Conservation (phyloP, 2,113 vertebrate genomes). For the Notiomystis cincta region DNA sequence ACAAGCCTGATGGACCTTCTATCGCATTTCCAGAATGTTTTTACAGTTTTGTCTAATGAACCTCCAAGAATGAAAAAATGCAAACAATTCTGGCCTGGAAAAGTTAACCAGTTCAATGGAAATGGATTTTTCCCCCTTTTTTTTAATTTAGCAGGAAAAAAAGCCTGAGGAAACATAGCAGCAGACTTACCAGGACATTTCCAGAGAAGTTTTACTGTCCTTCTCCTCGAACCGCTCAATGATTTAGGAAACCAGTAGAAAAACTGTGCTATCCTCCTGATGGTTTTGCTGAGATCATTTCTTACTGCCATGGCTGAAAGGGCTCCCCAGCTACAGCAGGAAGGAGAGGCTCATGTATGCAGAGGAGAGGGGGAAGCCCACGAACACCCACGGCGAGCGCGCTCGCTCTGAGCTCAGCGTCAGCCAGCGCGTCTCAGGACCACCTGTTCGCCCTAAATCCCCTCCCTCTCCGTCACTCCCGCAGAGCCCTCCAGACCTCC, state of each 20-base stretch:
- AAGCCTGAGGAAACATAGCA: neutral
- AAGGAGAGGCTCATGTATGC: neutral
- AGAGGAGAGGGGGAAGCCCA: neutral
- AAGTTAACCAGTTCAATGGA: neutral
- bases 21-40: neutral
- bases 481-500: conserved; percentile 58
- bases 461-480: conserved; percentile 51
- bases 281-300: conserved; percentile 66
- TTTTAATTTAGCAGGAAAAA: neutral
- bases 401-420: conserved; percentile 49
- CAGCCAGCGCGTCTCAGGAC: conserved; percentile 61
- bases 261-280: conserved; percentile 65
- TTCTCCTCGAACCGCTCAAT: conserved; percentile 52
- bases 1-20: neutral
- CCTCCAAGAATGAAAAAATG: neutral
- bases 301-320: conserved; percentile 61
- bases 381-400: neutral
- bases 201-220: conserved; percentile 65
- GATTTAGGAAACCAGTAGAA: conserved; percentile 72
- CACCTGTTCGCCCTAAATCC: conserved; percentile 75
- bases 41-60: neutral
- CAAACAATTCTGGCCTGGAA: neutral
- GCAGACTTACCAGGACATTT: conserved; percentile 61
- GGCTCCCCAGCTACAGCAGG: neutral
- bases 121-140: neutral